Evolutionary conservation across 2,888 invertebrate genomes (phyloP).

Genomic region (Tridacna crocea): DNA sequence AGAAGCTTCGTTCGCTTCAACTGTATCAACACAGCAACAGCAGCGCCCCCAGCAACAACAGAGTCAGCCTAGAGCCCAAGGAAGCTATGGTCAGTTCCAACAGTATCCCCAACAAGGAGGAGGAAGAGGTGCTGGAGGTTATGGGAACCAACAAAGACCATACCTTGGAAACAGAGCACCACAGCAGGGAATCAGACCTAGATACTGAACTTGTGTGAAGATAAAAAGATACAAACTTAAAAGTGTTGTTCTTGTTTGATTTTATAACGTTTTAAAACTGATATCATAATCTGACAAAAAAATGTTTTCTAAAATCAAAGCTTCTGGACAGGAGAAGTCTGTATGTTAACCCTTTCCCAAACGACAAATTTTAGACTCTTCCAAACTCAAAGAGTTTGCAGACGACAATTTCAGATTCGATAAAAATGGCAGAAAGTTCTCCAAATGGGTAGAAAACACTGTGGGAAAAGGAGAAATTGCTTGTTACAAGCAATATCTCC

Average conservation of each 20-base stretch:
- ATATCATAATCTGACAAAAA: no score
- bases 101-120: slow-evolving; percentile 23
- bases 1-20: background rate
- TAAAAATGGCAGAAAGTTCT: no score
- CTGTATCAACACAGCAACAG: slow-evolving; percentile 12
- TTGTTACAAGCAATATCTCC: slow-evolving; percentile 1
- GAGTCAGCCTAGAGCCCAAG: slow-evolving; percentile 9
- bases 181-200: slow-evolving; percentile 52
- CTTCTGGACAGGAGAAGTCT: no score
- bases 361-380: no score
- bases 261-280: no score
- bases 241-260: background rate
- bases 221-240: background rate
- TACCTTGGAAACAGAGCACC: slow-evolving; percentile 36
- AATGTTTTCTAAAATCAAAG: no score
- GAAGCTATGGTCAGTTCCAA: slow-evolving; percentile 16
- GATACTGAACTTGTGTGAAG: slow-evolving; percentile 36
- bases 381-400: no score
- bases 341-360: no score
- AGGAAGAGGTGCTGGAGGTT: slow-evolving; percentile 26
- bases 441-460: no score
- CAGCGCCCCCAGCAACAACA: background rate
- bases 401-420: no score
- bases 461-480: slow-evolving; percentile 1
- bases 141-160: slow-evolving; percentile 29